phyloP scores from a whole-genome alignment of 2,797 vertebrate species.

The Darevskia nairensis region DNA sequence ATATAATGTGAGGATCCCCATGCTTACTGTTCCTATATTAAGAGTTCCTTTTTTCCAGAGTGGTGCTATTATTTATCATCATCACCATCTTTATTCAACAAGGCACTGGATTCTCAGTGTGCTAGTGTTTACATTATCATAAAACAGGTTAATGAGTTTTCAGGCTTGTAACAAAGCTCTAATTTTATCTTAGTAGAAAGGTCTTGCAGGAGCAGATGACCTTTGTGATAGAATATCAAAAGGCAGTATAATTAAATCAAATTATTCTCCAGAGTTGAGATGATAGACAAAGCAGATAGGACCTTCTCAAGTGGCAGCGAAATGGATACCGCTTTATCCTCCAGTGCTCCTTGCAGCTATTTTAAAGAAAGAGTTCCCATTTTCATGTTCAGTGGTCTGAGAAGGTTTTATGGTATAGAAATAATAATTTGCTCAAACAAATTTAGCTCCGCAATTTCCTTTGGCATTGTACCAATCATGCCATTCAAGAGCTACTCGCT shows the following conservation, averaged over 20 bases:
- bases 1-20: not conserved
- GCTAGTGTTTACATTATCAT: constrained; percentile 21
- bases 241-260: constrained; percentile 50
- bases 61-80: not conserved
- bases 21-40: not conserved
- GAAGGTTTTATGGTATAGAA: constrained; percentile 52
- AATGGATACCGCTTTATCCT: constrained; percentile 53
- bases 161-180: constrained; percentile 21
- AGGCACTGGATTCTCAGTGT: not conserved
- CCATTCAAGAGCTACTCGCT: constrained; percentile 23
- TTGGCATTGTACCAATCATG: constrained; percentile 39
- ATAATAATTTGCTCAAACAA: constrained; percentile 56
- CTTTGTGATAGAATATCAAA: constrained; percentile 19
- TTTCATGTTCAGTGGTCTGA: constrained; percentile 52
- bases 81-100: not conserved
- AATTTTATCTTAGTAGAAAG: constrained; percentile 8
- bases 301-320: constrained; percentile 8
- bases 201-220: constrained; percentile 29
- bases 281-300: constrained; percentile 40
- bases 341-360: constrained; percentile 36
- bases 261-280: constrained; percentile 27
- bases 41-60: not conserved
- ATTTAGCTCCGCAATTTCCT: constrained; percentile 49
- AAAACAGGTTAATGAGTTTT: constrained; percentile 37
- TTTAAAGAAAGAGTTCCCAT: constrained; percentile 57